Evolutionary conservation across 2,888 invertebrate species (phyloP), one percentile per base, ranked within the genome.

Genomic region (Tortricodes alternella): DNA sequence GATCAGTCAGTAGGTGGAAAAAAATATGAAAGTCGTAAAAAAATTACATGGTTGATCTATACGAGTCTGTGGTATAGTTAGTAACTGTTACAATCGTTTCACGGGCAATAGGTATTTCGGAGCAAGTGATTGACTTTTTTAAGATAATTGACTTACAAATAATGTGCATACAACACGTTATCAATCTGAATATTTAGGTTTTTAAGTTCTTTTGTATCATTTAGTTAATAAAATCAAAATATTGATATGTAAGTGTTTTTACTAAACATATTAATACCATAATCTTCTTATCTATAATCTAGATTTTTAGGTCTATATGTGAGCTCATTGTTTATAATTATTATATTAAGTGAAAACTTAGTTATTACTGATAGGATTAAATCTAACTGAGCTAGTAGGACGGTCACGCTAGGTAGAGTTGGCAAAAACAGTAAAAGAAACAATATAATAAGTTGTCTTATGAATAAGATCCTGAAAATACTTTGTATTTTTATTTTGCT

Each of bases 311-410:
- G 16, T 18, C 35, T 9, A 2, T 9, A 9, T 16, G 35, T 37
- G n/a, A 9, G 13, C 16, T 19, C 39, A 21, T 19, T 58, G 60
- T 58, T 61, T 58, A 59, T 49, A 43, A n/a, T 29, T 29, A 35
- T 35, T 49, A 46, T 48, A 51, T 51, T 57, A 62, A 70, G 70
- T 70, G 74, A 74, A 72, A 76, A 67, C 67, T 66, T 61, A 67
- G 68, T 67, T 59, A 74, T 61, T 32, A 38, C 62, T 66, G 46
- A 53, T 34, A 64, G 66, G 65, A 67, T 60, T 38, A 38, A 58
- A 77, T 76, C 76, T 70, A 69, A 67, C 65, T 74, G 57, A 67
- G 75, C 61, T 65, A 76, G 68, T 73, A 53, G 73, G 71, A 62
- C 73, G 55, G 58, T 41, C 48, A 60, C 64, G 74, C 71, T 63